Evolutionary conservation across 64 coral and sea anemone genomes (phyloP).

Genomic region (Exaiptasia diaphana): DNA sequence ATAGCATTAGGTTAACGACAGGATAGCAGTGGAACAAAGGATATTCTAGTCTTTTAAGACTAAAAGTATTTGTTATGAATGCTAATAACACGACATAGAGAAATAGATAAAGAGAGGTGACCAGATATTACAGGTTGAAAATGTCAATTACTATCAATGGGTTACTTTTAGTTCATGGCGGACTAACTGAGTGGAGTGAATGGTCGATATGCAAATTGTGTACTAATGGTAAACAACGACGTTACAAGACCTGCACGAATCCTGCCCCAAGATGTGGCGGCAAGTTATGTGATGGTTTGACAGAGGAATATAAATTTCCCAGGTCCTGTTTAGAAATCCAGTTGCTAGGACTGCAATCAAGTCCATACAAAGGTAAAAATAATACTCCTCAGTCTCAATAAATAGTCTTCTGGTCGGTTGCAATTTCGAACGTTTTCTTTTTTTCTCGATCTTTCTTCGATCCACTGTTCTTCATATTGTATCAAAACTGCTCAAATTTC

Average conservation of each 20-base stretch:
- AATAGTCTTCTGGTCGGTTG: neutral
- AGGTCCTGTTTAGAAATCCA: conserved; percentile 62
- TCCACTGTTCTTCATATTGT: neutral
- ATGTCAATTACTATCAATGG: no score
- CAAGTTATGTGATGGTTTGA: neutral
- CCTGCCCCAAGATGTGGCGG: conserved; percentile 77
- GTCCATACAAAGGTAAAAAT: conserved; percentile 26
- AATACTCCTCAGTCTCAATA: neutral
- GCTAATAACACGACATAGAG: no score
- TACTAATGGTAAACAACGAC: conserved; percentile 35
- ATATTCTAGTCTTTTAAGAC: no score
- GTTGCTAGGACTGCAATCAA: conserved; percentile 15
- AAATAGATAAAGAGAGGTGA: no score
- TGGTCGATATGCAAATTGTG: conserved; percentile 70
- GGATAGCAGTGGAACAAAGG: no score
- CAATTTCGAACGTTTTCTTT: neutral
- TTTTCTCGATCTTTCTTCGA: neutral
- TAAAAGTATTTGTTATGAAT: no score
- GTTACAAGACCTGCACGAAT: conserved; percentile 35
- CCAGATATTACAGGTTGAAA: no score
- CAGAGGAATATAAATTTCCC: no score
- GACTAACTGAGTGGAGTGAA: conserved; percentile 48
- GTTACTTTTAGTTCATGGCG: conserved; percentile 46
- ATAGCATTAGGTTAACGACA: no score
- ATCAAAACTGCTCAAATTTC: neutral